Conservation (phyloP, 2,113 vertebrate species). For the Cygnus atratus region DNA sequence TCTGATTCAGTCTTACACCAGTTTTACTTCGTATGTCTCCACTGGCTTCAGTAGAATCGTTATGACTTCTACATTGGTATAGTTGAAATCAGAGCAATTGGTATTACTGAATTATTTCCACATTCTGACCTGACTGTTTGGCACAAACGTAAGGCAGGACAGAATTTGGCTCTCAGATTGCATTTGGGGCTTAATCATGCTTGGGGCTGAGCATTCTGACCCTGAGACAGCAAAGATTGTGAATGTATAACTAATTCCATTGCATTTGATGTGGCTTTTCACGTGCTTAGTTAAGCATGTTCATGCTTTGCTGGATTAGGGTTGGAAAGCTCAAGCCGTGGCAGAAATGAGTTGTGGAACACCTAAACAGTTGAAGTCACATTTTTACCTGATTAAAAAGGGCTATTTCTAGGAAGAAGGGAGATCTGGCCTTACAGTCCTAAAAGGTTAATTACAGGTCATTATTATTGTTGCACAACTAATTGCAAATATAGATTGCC, state of each 20-base stretch:
- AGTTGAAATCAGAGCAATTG: neutral
- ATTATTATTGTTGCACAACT: constrained; percentile 2
- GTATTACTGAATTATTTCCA: neutral
- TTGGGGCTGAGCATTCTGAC: neutral
- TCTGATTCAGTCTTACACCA: neutral
- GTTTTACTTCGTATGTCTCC: neutral
- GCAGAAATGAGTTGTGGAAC: neutral
- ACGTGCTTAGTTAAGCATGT: neutral
- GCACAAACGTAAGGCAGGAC: neutral
- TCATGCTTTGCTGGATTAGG: constrained; percentile 16
- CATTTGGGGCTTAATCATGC: neutral
- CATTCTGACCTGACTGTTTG: neutral
- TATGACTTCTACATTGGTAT: neutral
- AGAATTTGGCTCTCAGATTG: neutral
- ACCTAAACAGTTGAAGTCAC: neutral
- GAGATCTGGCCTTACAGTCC: neutral
- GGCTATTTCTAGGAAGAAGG: neutral
- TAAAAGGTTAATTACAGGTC: neutral
- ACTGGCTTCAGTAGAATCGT: neutral
- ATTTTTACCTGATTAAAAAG: neutral
- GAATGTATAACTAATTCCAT: neutral
- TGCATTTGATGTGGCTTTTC: constrained; percentile 25
- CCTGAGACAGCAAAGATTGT: neutral
- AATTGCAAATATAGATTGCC: neutral
- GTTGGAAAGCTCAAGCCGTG: neutral